phyloP scores from a whole-genome alignment of 2,888 invertebrate species.

The Cephus pygmeus region DNA sequence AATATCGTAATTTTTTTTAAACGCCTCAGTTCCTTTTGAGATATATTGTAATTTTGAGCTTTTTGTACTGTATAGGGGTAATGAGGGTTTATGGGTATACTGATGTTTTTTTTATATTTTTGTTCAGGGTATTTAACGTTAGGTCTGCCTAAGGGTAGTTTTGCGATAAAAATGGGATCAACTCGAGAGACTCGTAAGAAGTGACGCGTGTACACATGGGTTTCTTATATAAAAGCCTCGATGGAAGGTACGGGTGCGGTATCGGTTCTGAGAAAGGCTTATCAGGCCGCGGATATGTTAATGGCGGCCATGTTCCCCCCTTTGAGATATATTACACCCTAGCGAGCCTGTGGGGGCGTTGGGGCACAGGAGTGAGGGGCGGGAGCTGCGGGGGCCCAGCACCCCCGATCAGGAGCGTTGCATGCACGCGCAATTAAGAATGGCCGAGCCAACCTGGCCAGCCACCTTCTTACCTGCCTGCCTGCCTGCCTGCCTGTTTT shows the following conservation, averaged over 20 bases:
- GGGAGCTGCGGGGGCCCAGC: constrained; percentile 24
- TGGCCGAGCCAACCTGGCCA: constrained; percentile 23
- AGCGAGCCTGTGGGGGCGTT: constrained; percentile 40
- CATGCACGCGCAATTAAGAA: constrained; percentile 60
- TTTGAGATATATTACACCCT: constrained; percentile 60
- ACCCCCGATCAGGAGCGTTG: constrained; percentile 40
- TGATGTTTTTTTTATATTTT: background rate
- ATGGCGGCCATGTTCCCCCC: constrained; percentile 60
- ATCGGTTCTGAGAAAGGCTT: constrained; percentile 65
- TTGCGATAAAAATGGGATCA: background rate
- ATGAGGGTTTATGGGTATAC: background rate
- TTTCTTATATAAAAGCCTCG: background rate
- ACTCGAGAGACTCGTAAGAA: background rate
- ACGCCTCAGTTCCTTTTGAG: rapidly evolving
- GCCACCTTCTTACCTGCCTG: background rate
- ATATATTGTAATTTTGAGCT: background rate
- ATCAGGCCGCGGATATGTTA: constrained; percentile 65
- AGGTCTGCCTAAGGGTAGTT: background rate
- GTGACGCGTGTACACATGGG: background rate
- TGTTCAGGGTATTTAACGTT: background rate
- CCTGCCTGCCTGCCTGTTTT: background rate
- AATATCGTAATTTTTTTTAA: background rate
- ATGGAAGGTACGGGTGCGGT: constrained; percentile 39
- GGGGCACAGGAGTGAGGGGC: constrained; percentile 22
- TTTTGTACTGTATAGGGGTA: background rate